These are phyloP conservation scores for Cirrhinus mrigala DNA, from an alignment of 2,797 vertebrate genomes.

Conservation along the genomic window DNA sequence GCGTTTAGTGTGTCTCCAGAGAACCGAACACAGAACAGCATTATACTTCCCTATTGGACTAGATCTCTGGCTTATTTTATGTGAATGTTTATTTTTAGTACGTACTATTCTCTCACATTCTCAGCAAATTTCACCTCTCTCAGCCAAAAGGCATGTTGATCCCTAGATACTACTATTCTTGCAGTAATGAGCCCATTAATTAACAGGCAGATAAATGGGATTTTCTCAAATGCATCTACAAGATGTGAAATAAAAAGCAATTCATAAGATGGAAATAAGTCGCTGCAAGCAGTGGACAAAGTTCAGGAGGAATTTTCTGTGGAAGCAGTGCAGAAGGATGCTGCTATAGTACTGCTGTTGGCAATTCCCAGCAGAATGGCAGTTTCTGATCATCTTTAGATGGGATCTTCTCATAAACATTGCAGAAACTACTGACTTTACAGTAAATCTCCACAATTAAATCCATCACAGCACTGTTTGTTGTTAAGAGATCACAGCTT, in stretches of 20 bases:
- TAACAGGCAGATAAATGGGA: conserved; percentile 70
- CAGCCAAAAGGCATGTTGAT: conserved; percentile 46
- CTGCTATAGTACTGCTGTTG: background rate
- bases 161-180: conserved; percentile 46
- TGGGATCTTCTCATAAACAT: conserved; percentile 3
- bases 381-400: background rate
- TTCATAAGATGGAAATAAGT: conserved; percentile 47
- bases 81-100: conserved; percentile 65
- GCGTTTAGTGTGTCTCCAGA: conserved; percentile 42
- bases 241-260: conserved; percentile 63
- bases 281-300: background rate
- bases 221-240: conserved; percentile 62
- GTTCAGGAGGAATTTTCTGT: background rate
- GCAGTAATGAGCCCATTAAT: conserved; percentile 57
- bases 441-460: conserved; percentile 21
- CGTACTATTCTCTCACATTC: conserved; percentile 44
- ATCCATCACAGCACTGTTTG: conserved; percentile 31
- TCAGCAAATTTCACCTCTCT: conserved; percentile 50
- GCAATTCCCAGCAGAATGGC: background rate
- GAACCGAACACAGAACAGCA: conserved; percentile 29
- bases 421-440: conserved; percentile 1
- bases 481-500: conserved; percentile 45
- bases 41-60: conserved; percentile 56
- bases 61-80: conserved; percentile 72
- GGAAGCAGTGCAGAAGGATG: background rate